A percentile compares a stretch with the other conserved stretches of the same genome.
Evolutionary conservation across 2,888 invertebrate genomes (phyloP).

Genomic region (Blastobasis adustella): DNA sequence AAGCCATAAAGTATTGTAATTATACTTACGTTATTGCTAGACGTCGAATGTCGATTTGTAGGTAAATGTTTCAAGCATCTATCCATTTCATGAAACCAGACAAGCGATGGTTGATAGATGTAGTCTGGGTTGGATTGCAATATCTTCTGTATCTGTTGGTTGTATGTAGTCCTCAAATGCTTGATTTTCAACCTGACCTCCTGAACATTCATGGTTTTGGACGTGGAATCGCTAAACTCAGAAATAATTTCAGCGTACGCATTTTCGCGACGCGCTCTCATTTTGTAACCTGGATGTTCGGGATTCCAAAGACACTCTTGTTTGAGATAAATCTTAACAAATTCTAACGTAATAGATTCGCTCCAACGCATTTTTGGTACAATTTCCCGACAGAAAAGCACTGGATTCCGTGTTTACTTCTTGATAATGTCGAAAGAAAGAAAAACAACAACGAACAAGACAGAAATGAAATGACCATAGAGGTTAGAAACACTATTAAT

Average conservation of each 20-base stretch:
- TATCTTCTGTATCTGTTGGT: constrained; percentile 64
- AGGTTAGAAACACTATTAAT: too few relatives aligned
- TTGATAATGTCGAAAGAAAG: too few relatives aligned
- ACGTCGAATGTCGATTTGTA: constrained; percentile 28
- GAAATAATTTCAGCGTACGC: constrained; percentile 46
- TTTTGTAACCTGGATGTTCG: constrained; percentile 49
- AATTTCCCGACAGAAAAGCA: too few relatives aligned
- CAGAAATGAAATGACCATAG: too few relatives aligned
- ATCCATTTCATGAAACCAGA: constrained; percentile 65
- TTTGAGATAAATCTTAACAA: constrained; percentile 64
- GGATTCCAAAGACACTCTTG: constrained; percentile 70
- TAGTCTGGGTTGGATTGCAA: constrained; percentile 46
- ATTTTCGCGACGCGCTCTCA: constrained; percentile 44
- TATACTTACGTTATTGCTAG: constrained; percentile 8
- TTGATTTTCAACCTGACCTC: constrained; percentile 68
- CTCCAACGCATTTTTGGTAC: constrained; percentile 15
- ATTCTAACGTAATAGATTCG: constrained; percentile 58
- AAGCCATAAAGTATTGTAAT: background rate
- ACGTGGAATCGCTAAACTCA: constrained; percentile 43
- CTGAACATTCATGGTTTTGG: constrained; percentile 37
- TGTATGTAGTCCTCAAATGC: constrained; percentile 62
- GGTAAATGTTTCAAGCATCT: constrained; percentile 49
- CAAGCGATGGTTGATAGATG: constrained; percentile 50
- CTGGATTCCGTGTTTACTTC: too few relatives aligned
- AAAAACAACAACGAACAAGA: too few relatives aligned